Base-by-base conservation (phyloP, 1,140 invertebrate genomes). In the Tigriopus japonicus region DNA sequence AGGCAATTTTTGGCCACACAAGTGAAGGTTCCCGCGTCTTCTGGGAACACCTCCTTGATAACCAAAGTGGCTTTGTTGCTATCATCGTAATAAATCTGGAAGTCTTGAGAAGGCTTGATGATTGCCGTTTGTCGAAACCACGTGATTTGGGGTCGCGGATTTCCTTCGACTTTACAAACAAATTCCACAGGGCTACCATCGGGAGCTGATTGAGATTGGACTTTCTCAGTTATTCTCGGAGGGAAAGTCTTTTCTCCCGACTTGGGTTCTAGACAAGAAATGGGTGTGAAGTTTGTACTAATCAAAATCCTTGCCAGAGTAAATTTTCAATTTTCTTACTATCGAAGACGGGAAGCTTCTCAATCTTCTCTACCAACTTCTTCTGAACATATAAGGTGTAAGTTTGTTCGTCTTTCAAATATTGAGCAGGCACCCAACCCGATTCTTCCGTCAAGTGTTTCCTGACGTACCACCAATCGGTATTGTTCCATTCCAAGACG, bases 11-110 rank as follows among this genome's bases (percentile, higher is more conserved):
- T 94, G 13, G 92, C 88, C 13, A 97, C 86, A 67, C 92, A 94
- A 0, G 91, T 96, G 71, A 95, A 98, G 51, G 84, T 85, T 1
- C 92, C 94, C 1, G 91, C 87, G 72, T 98, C 94, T 77, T 98
- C 93, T 0, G 91, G 88, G 72, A 92, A 94, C 0, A 95, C 88
- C 77, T 97, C 93, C 56, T 83, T 81, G 64, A 98, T 95, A 19
- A 95, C 84, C 17, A 98, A 73, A 2, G 87, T 91, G 0, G 87
- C 87, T 0, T 89, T 85, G 69, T 89, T 91, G 43, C 71, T 66
- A 61, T 91, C 86, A 68, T 89, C 86, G 67, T 91, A 93, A 70
- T 84, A 90, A 65, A 76, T 75, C 70, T 77, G 75, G 75, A 91
- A 92, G 67, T 92, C 88, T 66, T 80, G 79, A 0, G 87, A 89